These are phyloP conservation scores for Polypterus bichir DNA, from an alignment of 2,113 vertebrate species.

Conservation along the genomic window DNA sequence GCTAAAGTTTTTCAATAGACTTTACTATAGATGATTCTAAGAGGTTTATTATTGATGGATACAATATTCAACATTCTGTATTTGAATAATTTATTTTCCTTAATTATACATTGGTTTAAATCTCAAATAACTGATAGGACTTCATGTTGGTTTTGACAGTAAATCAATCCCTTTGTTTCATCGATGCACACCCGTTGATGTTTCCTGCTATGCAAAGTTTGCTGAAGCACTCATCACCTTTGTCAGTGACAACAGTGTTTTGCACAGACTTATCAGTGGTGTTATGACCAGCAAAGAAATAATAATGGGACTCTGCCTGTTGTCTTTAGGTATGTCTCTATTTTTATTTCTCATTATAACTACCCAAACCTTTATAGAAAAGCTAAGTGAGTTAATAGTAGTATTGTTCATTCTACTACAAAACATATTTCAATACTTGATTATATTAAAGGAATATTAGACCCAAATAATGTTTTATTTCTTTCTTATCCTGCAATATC, in stretches of 20 bases:
- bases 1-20: no score
- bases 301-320: conserved; percentile 93
- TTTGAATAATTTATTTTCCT: no score
- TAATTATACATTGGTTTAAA: not conserved
- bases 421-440: not conserved
- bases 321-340: conserved; percentile 75
- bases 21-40: no score
- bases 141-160: conserved; percentile 28
- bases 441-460: not conserved
- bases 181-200: conserved; percentile 93
- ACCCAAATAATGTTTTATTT: no score
- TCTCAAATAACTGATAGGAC: conserved; percentile 6
- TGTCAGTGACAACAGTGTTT: conserved; percentile 86
- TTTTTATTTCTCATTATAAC: not conserved
- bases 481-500: no score
- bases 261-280: conserved; percentile 89
- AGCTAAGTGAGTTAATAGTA: not conserved
- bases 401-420: not conserved
- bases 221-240: conserved; percentile 92
- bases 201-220: conserved; percentile 91
- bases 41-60: no score
- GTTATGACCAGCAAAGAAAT: conserved; percentile 95
- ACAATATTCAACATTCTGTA: no score
- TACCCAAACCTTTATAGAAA: not conserved
- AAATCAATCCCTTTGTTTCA: conserved; percentile 89